Evolutionary conservation across 2,888 invertebrate genomes (phyloP).

Genomic region (Polylopha cassiicola): DNA sequence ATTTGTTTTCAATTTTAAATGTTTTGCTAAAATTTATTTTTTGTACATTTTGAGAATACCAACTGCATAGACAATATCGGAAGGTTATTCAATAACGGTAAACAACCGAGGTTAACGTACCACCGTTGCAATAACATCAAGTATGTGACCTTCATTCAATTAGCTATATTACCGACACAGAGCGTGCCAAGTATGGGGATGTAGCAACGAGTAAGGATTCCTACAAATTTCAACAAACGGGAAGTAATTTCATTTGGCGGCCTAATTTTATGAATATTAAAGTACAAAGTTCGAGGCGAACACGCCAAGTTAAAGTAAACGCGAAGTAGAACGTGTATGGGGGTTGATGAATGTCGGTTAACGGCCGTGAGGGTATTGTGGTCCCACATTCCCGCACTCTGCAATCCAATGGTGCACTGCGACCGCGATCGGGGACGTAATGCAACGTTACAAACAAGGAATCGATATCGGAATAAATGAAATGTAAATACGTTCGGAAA

Average conservation of each 20-base stretch:
- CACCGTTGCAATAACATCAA: no score
- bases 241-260: constrained; percentile 23
- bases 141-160: no score
- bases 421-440: constrained; percentile 3
- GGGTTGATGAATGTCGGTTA: constrained; percentile 49
- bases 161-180: no score
- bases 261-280: constrained; percentile 46
- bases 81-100: no score
- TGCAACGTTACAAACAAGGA: constrained; percentile 18
- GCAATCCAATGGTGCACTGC: constrained; percentile 1
- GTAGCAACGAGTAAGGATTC: no score
- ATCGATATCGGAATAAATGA: constrained; percentile 12
- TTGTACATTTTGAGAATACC: no score
- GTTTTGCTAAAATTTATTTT: no score
- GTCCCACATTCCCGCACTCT: constrained; percentile 4
- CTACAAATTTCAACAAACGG: constrained; percentile 1
- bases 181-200: no score
- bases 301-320: constrained; percentile 35
- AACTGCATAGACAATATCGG: no score
- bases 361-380: constrained; percentile 22
- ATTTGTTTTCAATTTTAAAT: no score
- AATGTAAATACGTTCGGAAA: constrained; percentile 19
- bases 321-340: constrained; percentile 37
- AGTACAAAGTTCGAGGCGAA: constrained; percentile 33
- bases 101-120: no score